These are phyloP conservation scores for Scolopax bukidnonensis DNA, from an alignment of 2,797 vertebrate genomes.

Conservation along the genomic window DNA sequence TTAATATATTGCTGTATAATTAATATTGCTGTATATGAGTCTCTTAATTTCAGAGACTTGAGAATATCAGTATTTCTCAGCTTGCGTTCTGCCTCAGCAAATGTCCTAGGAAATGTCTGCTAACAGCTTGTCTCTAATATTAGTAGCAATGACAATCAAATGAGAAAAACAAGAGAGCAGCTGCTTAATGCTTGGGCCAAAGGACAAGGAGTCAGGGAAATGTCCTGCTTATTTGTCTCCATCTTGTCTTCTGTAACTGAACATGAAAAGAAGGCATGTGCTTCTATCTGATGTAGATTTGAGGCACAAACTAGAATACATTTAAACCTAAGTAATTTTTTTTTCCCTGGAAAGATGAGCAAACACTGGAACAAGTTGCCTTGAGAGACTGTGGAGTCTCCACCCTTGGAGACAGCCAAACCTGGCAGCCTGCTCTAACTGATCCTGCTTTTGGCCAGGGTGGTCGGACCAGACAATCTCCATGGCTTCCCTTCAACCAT, in stretches of 20 bases:
- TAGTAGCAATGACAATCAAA: not conserved
- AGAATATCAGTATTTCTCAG: not conserved
- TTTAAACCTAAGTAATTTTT: not conserved
- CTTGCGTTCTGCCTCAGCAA: not conserved
- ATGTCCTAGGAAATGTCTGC: not conserved
- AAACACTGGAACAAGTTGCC: not conserved
- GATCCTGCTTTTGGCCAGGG: not conserved
- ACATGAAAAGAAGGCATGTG: not conserved
- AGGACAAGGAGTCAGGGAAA: not conserved
- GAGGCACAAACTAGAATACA: not conserved
- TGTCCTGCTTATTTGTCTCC: not conserved
- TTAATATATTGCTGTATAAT: no score
- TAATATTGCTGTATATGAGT: no score
- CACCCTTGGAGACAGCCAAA: not conserved
- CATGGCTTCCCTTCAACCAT: not conserved
- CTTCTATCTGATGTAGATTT: not conserved
- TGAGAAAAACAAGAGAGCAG: not conserved
- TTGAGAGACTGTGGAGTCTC: not conserved
- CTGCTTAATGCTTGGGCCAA: not conserved
- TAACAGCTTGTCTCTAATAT: not conserved
- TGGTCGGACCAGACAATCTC: rapidly evolving
- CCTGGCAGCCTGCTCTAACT: not conserved
- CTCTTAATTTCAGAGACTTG: not conserved
- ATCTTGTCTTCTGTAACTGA: not conserved
- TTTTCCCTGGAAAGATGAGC: not conserved